Base-by-base conservation (phyloP, 2,113 vertebrate genomes). In the Hyperopisus bebe region DNA sequence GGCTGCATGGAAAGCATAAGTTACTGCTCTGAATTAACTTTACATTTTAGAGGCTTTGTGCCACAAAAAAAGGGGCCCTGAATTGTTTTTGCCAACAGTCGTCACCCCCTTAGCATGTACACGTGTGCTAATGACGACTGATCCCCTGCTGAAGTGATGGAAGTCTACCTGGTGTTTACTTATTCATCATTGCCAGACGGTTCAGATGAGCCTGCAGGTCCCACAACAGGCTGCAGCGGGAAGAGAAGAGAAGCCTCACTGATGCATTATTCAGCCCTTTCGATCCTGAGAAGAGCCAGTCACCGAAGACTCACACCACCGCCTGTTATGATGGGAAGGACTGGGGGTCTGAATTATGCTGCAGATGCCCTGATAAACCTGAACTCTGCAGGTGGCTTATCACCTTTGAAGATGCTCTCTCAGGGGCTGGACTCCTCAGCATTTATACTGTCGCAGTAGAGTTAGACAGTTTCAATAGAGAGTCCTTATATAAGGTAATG, bases 121-220 rank as follows among this genome's bases (percentile, higher is more conserved):
- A 70, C 19, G 31, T 74, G 90, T 70, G 80, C 21, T 47, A 9
- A 27, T 31, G 66, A 46, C 24, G 15, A 31, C 74, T 21, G n/a
- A 55, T 11, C 58, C 50, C 51, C 62, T 74, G 27, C 47, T 89
- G 89, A 35, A 87, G 53, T 86, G 85, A 83, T 47, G 51, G 84
- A 62, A 24, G 86, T 66, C 11, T 13, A 19, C 39, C 47, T 50
- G 84, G 39, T 90, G 74, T 89, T 90, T 87, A 90, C 88, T 91
- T 91, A 88, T 90, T 91, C 51, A 83, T 89, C 47, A 70, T 21
- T 80, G 53, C 89, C 89, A 90, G 66, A 88, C 46, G 91, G 51
- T 89, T 42, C 46, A 91, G 47, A 77, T 77, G 85, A 77, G 91
- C 17, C 15, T 48, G 39, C 70, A 46, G 27, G 51, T 91, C 90